Evolutionary conservation across 2,888 invertebrate species (phyloP).

Genomic region (Phoenoteleia sp.): DNA sequence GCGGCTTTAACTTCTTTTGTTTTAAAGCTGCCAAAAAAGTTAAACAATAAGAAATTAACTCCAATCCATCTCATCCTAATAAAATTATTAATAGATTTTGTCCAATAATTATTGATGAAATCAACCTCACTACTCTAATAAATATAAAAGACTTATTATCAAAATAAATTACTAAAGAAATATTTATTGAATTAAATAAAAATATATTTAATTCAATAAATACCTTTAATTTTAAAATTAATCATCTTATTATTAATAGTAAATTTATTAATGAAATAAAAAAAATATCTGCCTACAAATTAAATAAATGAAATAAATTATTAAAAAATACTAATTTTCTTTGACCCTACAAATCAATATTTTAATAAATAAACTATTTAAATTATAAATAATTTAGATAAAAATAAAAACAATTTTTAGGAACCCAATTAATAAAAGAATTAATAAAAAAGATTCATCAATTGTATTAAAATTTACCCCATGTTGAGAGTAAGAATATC

Average conservation of each 20-base stretch:
- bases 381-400: conserved; percentile 86
- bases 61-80: conserved; percentile 92
- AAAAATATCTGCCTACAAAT: conserved; percentile 84
- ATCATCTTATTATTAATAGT: conserved; percentile 82
- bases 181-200: conserved; percentile 86
- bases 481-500: conserved; percentile 90
- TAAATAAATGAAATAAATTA: conserved; percentile 86
- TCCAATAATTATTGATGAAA: conserved; percentile 89
- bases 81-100: conserved; percentile 91
- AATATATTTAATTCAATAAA: conserved; percentile 89
- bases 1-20: too few species aligned
- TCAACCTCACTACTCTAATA: conserved; percentile 89
- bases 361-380: conserved; percentile 91
- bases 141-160: conserved; percentile 90
- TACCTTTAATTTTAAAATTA: conserved; percentile 84
- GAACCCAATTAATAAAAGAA: conserved; percentile 90
- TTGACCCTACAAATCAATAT: conserved; percentile 91
- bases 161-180: conserved; percentile 88
- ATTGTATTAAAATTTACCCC: conserved; percentile 84
- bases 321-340: conserved; percentile 87
- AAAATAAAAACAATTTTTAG: conserved; percentile 89
- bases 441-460: conserved; percentile 88
- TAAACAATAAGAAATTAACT: conserved; percentile 91
- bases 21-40: too few species aligned
- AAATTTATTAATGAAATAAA: conserved; percentile 79